These are phyloP conservation scores for Hyppa rectilinea DNA, from an alignment of 2,888 invertebrate species.

Conservation along the genomic window DNA sequence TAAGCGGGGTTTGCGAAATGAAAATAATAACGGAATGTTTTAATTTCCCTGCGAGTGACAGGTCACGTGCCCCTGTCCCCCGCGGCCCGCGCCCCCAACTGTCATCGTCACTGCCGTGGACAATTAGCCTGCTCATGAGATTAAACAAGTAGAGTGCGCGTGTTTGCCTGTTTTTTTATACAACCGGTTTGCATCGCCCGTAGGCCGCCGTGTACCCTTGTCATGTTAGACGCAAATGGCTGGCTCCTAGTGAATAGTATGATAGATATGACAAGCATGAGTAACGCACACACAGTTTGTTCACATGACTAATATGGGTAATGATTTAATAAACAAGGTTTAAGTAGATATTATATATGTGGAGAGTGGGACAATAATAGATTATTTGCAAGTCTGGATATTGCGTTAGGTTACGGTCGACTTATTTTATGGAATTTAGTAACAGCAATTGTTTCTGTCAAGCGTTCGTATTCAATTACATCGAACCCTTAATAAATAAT, in stretches of 20 bases:
- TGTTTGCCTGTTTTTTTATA: slow-evolving; percentile 80
- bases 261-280: slow-evolving; percentile 79
- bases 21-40: slow-evolving; percentile 90
- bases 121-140: slow-evolving; percentile 90
- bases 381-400: slow-evolving; percentile 26
- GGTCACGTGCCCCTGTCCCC: slow-evolving; percentile 87
- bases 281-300: slow-evolving; percentile 67
- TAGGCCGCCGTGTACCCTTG: slow-evolving; percentile 71
- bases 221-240: slow-evolving; percentile 72
- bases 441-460: background rate
- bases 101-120: slow-evolving; percentile 88
- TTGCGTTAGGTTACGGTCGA: background rate
- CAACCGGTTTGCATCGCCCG: slow-evolving; percentile 69
- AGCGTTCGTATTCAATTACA: too few relatives aligned
- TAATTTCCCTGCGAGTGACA: slow-evolving; percentile 91
- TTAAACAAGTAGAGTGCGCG: slow-evolving; percentile 84
- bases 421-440: background rate
- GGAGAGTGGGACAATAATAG: slow-evolving; percentile 38
- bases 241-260: slow-evolving; percentile 71
- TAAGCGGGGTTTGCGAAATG: slow-evolving; percentile 70
- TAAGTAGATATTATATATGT: slow-evolving; percentile 28
- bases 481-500: background rate
- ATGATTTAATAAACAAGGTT: slow-evolving; percentile 52
- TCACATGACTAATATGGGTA: slow-evolving; percentile 69
- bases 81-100: slow-evolving; percentile 72